phyloP scores from a whole-genome alignment of 2,888 invertebrate genomes.

The Hybos culiciformis region DNA sequence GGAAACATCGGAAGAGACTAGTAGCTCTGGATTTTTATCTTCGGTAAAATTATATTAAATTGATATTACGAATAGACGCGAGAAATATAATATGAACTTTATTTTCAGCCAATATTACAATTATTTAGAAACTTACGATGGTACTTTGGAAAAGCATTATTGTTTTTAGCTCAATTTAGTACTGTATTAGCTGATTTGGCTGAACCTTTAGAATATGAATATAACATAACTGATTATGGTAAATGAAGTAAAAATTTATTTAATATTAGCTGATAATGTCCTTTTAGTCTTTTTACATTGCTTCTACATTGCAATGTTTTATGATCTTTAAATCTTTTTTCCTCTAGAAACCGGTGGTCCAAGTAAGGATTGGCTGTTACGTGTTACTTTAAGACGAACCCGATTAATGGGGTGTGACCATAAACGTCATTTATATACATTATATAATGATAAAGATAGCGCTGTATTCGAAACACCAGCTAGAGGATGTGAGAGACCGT shows the following conservation, averaged over 20 bases:
- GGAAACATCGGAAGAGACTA: conserved; percentile 46
- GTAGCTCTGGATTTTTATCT: conserved; percentile 43
- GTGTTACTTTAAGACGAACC: conserved; percentile 59
- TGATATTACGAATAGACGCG: no score
- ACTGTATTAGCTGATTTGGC: conserved; percentile 39
- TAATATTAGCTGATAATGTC: no score
- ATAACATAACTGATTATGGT: conserved; percentile 36
- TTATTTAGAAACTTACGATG: conserved; percentile 43
- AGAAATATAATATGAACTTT: conserved; percentile 2
- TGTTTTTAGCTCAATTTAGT: conserved; percentile 44
- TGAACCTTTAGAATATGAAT: conserved; percentile 37
- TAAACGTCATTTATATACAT: conserved; percentile 44
- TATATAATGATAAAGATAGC: conserved; percentile 40
- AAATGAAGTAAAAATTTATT: no score
- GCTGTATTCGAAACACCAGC: conserved; percentile 37
- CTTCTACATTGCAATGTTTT: no score
- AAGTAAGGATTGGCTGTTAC: conserved; percentile 47
- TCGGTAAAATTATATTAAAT: conserved; percentile 38
- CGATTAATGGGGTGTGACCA: conserved; percentile 76
- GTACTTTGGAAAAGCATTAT: conserved; percentile 43
- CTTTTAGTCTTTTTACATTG: no score
- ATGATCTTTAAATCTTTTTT: no score
- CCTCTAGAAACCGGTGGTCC: conserved; percentile 32
- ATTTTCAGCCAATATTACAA: conserved; percentile 44
- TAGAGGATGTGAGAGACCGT: conserved; percentile 41